Evolutionary conservation across 2,888 invertebrate species (phyloP), one percentile per base, ranked within the genome.

Genomic region (Amblyjoppa proteus): DNA sequence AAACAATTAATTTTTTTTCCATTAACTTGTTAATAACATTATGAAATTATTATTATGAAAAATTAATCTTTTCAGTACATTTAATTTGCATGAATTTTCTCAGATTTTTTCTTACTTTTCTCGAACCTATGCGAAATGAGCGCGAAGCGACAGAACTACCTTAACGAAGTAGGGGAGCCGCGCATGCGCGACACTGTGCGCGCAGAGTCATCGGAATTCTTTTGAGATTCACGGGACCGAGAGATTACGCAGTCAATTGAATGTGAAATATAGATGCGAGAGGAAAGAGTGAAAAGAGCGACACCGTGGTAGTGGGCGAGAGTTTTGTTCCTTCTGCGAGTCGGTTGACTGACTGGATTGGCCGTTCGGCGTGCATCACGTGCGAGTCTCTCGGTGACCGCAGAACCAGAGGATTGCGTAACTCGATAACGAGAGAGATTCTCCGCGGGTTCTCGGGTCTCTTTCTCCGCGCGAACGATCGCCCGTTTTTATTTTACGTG

Each of bases 391-490:
- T 66, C 68, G 31, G 70, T 68, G 69, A 70, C 81, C 69, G 61
- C 74, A 75, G 80, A 81, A 81, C 78, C 83, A 75, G 71, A 74
- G 78, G 71, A 58, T 87, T 87, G 81, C 81, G 83, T 85, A 87
- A 87, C 74, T 34, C 69, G 81, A 85, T 85, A 87, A 85, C 81
- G 81, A 83, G 78, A 34, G 81, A 83, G 78, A 13, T 49, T 69
- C 49, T 66, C 76, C 76, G 51, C 73, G 41, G 80, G 58, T 82
- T 80, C 45, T 34, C 80, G 73, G 53, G 4, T 71, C 25, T 71
- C 31, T 70, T 41, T 28, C 64, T 75, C 64, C 31, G 28, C 49
- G 64, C 51, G 71, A 70, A 74, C 84, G 84, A 83, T 82, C 75
- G 78, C 83, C 71, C 64, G 83, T 58, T 28, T 73, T 58, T 56